Evolutionary conservation across 2,113 vertebrate genomes (phyloP).

Genomic region (Platysternon megacephalum): DNA sequence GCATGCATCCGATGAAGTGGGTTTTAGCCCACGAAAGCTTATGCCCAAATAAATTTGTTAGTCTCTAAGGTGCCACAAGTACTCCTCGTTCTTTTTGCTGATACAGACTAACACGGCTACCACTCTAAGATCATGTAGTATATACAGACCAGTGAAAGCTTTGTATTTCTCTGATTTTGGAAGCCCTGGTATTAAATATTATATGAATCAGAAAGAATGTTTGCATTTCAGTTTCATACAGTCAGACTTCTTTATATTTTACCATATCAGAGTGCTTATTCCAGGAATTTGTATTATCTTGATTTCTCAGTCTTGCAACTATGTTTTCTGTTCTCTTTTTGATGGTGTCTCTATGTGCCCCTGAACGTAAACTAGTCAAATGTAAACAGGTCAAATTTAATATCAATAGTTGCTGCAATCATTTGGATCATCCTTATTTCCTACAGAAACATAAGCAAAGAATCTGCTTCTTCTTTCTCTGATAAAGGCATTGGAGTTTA

Average conservation of each 20-base stretch:
- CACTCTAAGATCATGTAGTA: neutral
- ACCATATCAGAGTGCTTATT: neutral
- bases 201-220: neutral
- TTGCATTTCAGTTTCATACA: neutral
- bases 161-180: neutral
- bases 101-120: too few relatives aligned
- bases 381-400: neutral
- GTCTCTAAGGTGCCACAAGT: too few relatives aligned
- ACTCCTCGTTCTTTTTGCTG: too few relatives aligned
- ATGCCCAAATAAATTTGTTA: too few relatives aligned
- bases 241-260: neutral
- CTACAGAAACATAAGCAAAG: neutral
- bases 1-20: too few relatives aligned
- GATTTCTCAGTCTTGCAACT: neutral
- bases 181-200: neutral
- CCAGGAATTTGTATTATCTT: neutral
- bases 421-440: neutral
- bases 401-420: neutral
- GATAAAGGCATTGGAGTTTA: neutral
- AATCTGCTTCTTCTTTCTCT: neutral
- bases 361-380: neutral
- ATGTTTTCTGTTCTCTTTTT: neutral
- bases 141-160: accelerated
- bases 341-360: neutral
- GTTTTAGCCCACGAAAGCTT: too few relatives aligned